Conservation (phyloP, 2,888 invertebrate genomes). For the Pyrochroa serraticornis region DNA sequence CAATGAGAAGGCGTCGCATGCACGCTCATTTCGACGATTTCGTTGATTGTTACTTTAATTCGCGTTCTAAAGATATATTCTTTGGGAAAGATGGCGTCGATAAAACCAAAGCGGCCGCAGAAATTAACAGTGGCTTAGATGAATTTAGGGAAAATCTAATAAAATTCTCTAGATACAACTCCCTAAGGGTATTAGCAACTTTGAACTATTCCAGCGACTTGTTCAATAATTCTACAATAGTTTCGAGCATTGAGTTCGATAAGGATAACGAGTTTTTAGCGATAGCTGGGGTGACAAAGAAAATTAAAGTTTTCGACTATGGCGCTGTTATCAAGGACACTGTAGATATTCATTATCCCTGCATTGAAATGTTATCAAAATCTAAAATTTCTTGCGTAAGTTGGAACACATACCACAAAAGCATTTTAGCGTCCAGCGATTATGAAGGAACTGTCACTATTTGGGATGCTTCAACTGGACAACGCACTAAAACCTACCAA, state of each 20-base stretch:
- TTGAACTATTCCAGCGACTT: slow-evolving; percentile 89
- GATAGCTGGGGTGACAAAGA: slow-evolving; percentile 92
- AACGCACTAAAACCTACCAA: slow-evolving; percentile 75
- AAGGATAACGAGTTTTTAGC: slow-evolving; percentile 95
- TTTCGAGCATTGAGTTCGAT: slow-evolving; percentile 94
- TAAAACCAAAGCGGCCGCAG: slow-evolving; percentile 42
- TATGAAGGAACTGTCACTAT: slow-evolving; percentile 93
- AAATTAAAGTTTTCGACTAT: slow-evolving; percentile 93
- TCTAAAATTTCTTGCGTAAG: slow-evolving; percentile 94
- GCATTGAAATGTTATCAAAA: slow-evolving; percentile 87
- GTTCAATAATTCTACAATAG: slow-evolving; percentile 84
- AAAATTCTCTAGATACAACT: slow-evolving; percentile 82
- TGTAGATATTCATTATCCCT: slow-evolving; percentile 91
- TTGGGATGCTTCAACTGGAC: slow-evolving; percentile 87
- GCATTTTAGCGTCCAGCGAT: slow-evolving; percentile 87
- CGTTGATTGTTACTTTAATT: slow-evolving; percentile 83
- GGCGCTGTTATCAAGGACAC: slow-evolving; percentile 82
- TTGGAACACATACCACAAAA: slow-evolving; percentile 91
- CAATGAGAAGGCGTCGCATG: slow-evolving; percentile 75
- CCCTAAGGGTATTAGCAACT: slow-evolving; percentile 81
- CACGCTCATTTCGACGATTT: slow-evolving; percentile 89
- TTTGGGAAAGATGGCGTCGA: slow-evolving; percentile 60
- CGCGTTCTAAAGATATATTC: slow-evolving; percentile 74
- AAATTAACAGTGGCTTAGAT: slow-evolving; percentile 64
- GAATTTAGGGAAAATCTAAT: slow-evolving; percentile 84